phyloP scores from a whole-genome alignment of 1,140 invertebrate genomes.

The Scaptomyza graminum region DNA sequence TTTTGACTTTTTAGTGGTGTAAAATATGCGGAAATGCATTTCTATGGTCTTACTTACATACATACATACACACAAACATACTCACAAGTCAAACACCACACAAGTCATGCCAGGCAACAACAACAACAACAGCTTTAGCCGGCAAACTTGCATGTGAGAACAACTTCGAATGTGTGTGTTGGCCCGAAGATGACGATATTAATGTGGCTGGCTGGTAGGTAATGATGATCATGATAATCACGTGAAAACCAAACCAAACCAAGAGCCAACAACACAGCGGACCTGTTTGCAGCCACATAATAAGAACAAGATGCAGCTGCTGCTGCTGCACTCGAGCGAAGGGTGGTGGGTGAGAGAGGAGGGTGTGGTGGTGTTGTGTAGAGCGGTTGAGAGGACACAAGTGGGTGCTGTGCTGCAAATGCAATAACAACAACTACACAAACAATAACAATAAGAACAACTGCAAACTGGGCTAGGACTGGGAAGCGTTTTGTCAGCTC shows the following conservation, averaged over 20 bases:
- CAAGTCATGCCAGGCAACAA: slow-evolving; percentile 65
- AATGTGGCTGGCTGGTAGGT: slow-evolving; percentile 75
- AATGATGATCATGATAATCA: slow-evolving; percentile 83
- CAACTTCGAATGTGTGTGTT: slow-evolving; percentile 47
- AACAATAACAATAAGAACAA: slow-evolving; percentile 31
- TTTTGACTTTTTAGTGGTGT: slow-evolving; percentile 81
- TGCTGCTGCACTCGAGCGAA: slow-evolving; percentile 9
- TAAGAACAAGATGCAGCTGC: slow-evolving; percentile 77
- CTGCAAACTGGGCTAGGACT: slow-evolving; percentile 50
- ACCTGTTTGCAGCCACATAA: slow-evolving; percentile 76
- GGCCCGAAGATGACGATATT: slow-evolving; percentile 79
- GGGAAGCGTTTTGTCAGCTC: neutral
- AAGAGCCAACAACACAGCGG: slow-evolving; percentile 50
- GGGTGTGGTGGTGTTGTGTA: slow-evolving; percentile 7
- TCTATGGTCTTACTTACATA: slow-evolving; percentile 79
- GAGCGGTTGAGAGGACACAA: slow-evolving; percentile 26
- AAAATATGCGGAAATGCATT: slow-evolving; percentile 83
- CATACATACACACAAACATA: slow-evolving; percentile 1
- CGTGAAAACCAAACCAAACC: slow-evolving; percentile 79
- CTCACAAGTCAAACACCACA: slow-evolving; percentile 66
- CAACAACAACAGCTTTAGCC: slow-evolving; percentile 36
- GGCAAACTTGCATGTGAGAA: slow-evolving; percentile 75
- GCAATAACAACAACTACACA: slow-evolving; percentile 58
- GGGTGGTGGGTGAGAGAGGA: neutral
- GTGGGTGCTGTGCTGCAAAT: slow-evolving; percentile 38